A percentile compares a stretch with the other conserved stretches of the same genome.
These are phyloP conservation scores for Theropithecus gelada DNA, from an alignment of 2,113 vertebrate species.

Conservation along the genomic window DNA sequence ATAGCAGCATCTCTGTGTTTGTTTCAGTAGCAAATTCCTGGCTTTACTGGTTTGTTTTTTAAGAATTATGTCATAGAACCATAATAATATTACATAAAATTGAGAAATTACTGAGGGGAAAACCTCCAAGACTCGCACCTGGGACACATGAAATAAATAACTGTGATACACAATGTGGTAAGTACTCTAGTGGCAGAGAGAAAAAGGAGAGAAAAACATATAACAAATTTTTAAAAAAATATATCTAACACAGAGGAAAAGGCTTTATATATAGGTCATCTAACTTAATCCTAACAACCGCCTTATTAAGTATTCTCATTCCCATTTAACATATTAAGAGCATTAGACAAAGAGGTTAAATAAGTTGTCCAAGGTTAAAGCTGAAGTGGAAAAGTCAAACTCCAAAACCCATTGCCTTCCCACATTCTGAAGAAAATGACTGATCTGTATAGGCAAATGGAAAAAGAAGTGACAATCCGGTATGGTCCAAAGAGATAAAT, in stretches of 20 bases:
- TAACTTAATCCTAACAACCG: not conserved
- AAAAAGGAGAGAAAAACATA: not conserved
- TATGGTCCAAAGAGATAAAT: not conserved
- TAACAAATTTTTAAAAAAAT: not conserved
- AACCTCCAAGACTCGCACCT: not conserved
- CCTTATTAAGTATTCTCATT: not conserved
- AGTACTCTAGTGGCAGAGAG: not conserved
- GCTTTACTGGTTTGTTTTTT: not conserved
- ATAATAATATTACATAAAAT: not conserved
- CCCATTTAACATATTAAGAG: conserved; percentile 8
- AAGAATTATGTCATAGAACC: not conserved
- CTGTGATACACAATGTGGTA: not conserved
- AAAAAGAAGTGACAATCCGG: not conserved
- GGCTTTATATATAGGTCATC: not conserved
- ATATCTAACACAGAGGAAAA: not conserved
- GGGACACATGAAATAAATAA: not conserved
- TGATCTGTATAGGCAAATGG: not conserved
- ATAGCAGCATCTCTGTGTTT: not conserved
- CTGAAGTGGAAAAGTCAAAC: not conserved
- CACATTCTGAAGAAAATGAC: not conserved
- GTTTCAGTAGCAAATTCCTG: conserved; percentile 8
- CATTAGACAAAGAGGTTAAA: not conserved
- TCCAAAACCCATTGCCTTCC: not conserved
- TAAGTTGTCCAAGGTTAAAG: not conserved
- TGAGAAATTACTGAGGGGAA: not conserved